Base-by-base conservation (phyloP, 2,113 vertebrate genomes). In the Pelecanus crispus region DNA sequence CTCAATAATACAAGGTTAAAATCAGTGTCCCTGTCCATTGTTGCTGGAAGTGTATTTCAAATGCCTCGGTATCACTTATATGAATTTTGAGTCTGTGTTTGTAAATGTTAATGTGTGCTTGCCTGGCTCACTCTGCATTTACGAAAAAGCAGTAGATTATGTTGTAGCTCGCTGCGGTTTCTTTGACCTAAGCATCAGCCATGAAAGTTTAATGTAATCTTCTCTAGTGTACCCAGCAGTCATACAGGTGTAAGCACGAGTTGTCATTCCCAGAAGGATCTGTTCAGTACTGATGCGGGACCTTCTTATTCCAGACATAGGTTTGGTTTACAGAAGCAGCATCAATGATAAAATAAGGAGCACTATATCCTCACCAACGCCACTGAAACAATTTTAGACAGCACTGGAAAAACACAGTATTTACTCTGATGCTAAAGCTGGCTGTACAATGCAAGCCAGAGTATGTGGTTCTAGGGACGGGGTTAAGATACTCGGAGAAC, bases 71-170 rank as follows among this genome's bases (percentile, higher is more conserved):
- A 77, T 95, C 89, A 53, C 88, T 95, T 67, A 25, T 1, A 38
- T 20, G 52, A 53, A 56, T 87, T 96, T 91, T 92, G 79, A 92
- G 34, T 55, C 36, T 72, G 66, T 95, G 87, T 97, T 96, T 96
- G 78, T 94, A 94, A 94, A 85, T 78, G 82, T 38, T 95, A 90
- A 80, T 34, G 22, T 53, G 42, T 67, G 36, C 90, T 94, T 90
- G 32, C 75, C 74, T 50, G 75, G 44, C 61, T 92, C 25, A 21
- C 78, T 2, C 1, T 88, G 42, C 44, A 36, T 87, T 66, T 82
- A 44, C 3, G 8, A 86, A 84, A 91, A 56, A 72, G 86, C 68
- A 61, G 61, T 42, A 70, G 86, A 88, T 94, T 53, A 47, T 84
- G 17, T 53, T 95, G 83, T 88, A 75, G 73, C 72, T 94, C 4